Evolutionary conservation across 2,113 vertebrate genomes (phyloP).

Genomic region (Pelusios castaneus): DNA sequence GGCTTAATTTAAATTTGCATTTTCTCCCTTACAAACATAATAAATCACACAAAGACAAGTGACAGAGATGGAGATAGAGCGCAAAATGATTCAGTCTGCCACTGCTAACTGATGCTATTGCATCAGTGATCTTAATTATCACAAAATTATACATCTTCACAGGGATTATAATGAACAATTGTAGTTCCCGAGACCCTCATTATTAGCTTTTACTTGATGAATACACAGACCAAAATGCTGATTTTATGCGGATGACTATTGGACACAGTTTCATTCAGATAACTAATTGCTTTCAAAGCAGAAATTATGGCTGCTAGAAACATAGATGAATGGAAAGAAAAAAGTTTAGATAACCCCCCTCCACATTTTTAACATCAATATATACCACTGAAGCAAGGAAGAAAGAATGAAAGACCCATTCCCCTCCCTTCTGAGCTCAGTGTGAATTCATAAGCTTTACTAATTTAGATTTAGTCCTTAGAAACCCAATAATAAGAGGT

Average conservation of each 20-base stretch:
- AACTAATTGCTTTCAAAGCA: neutral
- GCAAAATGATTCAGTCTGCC: slow-evolving; percentile 20
- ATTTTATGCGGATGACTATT: neutral
- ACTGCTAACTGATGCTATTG: neutral
- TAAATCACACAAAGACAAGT: neutral
- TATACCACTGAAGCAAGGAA: neutral
- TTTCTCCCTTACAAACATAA: slow-evolving; percentile 15
- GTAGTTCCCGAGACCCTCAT: neutral
- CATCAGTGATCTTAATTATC: slow-evolving; percentile 5
- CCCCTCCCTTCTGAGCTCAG: slow-evolving; percentile 17
- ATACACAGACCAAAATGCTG: neutral
- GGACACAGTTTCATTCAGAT: slow-evolving; percentile 23
- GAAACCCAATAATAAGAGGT: slow-evolving; percentile 13
- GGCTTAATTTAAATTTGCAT: slow-evolving; percentile 31
- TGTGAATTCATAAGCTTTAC: slow-evolving; percentile 26
- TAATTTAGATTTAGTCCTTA: slow-evolving; percentile 24
- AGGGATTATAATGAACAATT: neutral
- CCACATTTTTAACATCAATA: neutral
- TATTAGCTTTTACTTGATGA: slow-evolving; percentile 11
- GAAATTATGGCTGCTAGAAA: neutral
- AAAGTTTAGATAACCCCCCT: neutral
- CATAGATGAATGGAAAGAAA: neutral
- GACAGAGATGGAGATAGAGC: slow-evolving; percentile 6
- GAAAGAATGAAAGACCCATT: neutral
- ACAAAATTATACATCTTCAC: slow-evolving; percentile 10